Evolutionary conservation across 1,140 invertebrate species (phyloP).

Genomic region (Drosophila subobscura): DNA sequence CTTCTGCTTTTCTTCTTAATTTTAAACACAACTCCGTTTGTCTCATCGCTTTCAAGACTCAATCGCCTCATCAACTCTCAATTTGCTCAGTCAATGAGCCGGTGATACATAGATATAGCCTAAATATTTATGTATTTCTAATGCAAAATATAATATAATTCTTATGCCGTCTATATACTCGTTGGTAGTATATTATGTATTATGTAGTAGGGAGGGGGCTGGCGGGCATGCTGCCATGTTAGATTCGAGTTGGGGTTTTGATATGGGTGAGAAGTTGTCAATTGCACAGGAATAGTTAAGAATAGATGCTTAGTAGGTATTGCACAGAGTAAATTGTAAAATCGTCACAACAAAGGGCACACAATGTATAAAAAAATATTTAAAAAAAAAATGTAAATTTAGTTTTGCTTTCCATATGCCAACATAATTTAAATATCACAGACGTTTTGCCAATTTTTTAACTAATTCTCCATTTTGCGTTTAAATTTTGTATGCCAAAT

Average conservation of each 20-base stretch:
- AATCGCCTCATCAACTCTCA: slow-evolving; percentile 5
- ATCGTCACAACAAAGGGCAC: slow-evolving; percentile 52
- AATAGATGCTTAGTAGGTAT: slow-evolving; percentile 64
- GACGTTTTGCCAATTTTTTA: slow-evolving; percentile 78
- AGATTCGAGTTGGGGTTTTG: slow-evolving; percentile 57
- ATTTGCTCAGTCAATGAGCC: background rate
- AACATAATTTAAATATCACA: slow-evolving; percentile 80
- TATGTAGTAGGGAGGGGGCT: no score
- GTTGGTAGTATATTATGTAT: slow-evolving; percentile 37
- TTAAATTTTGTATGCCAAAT: slow-evolving; percentile 67
- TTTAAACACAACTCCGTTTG: slow-evolving; percentile 58
- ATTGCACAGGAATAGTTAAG: slow-evolving; percentile 63
- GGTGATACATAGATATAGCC: no score
- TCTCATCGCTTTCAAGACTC: slow-evolving; percentile 18
- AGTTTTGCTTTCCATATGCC: slow-evolving; percentile 49
- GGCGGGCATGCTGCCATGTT: slow-evolving; percentile 12
- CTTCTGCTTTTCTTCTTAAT: slow-evolving; percentile 59
- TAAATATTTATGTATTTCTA: slow-evolving; percentile 14
- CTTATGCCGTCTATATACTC: slow-evolving; percentile 44
- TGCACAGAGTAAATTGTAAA: slow-evolving; percentile 65
- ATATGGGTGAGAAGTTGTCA: slow-evolving; percentile 68
- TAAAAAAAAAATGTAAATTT: slow-evolving; percentile 58
- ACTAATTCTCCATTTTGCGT: slow-evolving; percentile 63
- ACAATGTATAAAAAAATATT: slow-evolving; percentile 62
- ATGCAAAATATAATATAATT: slow-evolving; percentile 54